Evolutionary conservation across 1,140 invertebrate species (phyloP).

Genomic region (Leptinotarsa texana): DNA sequence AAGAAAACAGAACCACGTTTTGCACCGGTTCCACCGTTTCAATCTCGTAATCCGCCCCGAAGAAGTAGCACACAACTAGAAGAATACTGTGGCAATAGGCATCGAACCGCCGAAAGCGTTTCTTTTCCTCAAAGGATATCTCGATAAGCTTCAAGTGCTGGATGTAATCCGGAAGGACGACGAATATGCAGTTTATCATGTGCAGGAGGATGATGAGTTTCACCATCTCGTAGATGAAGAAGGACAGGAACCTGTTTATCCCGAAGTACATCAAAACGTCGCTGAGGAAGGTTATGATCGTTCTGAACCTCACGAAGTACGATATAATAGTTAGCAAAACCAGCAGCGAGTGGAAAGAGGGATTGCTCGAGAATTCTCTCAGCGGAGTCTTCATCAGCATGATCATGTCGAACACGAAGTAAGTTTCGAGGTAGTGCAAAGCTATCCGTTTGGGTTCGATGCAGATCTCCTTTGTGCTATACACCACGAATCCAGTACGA

Average conservation of each 20-base stretch:
- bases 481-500: constrained; percentile 29
- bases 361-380: not conserved
- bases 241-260: constrained; percentile 22
- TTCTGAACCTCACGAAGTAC: constrained; percentile 11
- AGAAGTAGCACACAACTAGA: not conserved
- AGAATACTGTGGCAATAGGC: not conserved
- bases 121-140: too few relatives aligned
- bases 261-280: not conserved
- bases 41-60: not conserved
- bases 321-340: constrained; percentile 11
- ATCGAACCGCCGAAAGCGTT: not conserved
- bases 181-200: not conserved
- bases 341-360: constrained; percentile 7
- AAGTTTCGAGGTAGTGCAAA: constrained; percentile 28
- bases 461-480: constrained; percentile 30
- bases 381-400: not conserved
- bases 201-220: constrained; percentile 16
- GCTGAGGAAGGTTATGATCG: not conserved
- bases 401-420: constrained; percentile 26
- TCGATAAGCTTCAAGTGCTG: not conserved
- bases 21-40: not conserved
- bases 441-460: constrained; percentile 27
- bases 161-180: not conserved
- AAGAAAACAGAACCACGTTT: not conserved
- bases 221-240: constrained; percentile 1